A percentile compares a stretch with the other conserved stretches of the same genome.
These are phyloP conservation scores for Zaprionus africanus DNA, from an alignment of 1,140 invertebrate genomes.

Conservation along the genomic window DNA sequence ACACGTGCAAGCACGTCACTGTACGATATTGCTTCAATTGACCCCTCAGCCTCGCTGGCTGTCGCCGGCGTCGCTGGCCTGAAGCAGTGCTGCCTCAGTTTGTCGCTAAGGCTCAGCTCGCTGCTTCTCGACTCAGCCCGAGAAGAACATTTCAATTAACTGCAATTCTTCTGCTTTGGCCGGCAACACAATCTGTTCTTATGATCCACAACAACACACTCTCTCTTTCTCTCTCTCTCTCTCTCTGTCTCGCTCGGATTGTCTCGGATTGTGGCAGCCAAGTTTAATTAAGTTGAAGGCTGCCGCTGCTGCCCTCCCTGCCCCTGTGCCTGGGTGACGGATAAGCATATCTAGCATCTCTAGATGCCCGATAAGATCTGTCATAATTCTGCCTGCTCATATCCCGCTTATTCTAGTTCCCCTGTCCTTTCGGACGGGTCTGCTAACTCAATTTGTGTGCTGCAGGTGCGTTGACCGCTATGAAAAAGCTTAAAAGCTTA, in stretches of 20 bases:
- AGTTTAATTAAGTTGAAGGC: conserved; percentile 78
- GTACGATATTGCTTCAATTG: conserved; percentile 49
- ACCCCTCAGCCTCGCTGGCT: conserved; percentile 62
- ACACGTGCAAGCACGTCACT: not conserved
- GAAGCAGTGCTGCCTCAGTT: conserved; percentile 47
- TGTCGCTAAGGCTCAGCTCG: conserved; percentile 55
- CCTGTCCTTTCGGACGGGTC: conserved; percentile 17
- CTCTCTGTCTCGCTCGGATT: not conserved
- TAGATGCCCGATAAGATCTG: conserved; percentile 77
- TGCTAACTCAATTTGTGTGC: conserved; percentile 62
- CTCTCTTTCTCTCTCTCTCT: not conserved
- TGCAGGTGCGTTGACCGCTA: conserved; percentile 65
- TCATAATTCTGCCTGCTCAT: conserved; percentile 34
- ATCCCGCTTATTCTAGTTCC: not conserved
- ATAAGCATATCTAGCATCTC: conserved; percentile 73
- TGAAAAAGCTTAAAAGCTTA: conserved; percentile 36
- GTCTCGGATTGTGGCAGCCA: conserved; percentile 47
- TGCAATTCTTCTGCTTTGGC: conserved; percentile 75
- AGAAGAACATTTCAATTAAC: conserved; percentile 84
- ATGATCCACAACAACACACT: conserved; percentile 56
- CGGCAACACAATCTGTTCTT: conserved; percentile 66
- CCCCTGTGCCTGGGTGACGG: conserved; percentile 45
- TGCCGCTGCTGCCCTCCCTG: conserved; percentile 35
- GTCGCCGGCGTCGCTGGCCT: not conserved
- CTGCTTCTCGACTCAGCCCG: conserved; percentile 15